These are phyloP conservation scores for Mesoligia furuncula DNA, from an alignment of 2,888 invertebrate genomes.

Conservation along the genomic window DNA sequence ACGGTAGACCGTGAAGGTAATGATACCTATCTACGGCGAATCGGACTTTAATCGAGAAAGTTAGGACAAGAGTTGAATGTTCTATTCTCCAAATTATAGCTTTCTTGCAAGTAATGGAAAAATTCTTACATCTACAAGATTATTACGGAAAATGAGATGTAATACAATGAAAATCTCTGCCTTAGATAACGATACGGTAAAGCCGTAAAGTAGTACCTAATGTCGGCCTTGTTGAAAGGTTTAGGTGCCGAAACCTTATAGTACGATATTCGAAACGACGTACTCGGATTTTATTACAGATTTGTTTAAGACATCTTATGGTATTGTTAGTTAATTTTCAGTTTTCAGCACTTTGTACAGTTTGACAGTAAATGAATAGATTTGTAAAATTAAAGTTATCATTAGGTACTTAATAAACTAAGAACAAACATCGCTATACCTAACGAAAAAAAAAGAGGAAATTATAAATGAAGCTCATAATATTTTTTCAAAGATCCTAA, in stretches of 20 bases:
- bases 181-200: constrained; percentile 29
- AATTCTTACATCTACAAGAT: constrained; percentile 12
- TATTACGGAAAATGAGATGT: constrained; percentile 20
- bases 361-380: background rate
- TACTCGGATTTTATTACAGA: constrained; percentile 40
- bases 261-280: constrained; percentile 42
- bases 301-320: constrained; percentile 15
- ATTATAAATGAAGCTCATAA: background rate
- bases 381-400: background rate
- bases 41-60: constrained; percentile 35
- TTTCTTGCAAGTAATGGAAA: constrained; percentile 4
- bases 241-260: constrained; percentile 50
- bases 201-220: constrained; percentile 37
- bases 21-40: constrained; percentile 14
- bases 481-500: background rate
- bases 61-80: constrained; percentile 21
- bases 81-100: constrained; percentile 13
- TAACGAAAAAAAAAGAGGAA: background rate
- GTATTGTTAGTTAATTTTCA: constrained; percentile 2
- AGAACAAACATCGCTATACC: background rate
- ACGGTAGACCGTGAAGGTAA: constrained; percentile 16
- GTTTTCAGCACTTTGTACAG: background rate
- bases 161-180: constrained; percentile 29
- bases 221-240: constrained; percentile 43
- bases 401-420: background rate